Evolutionary conservation across 2,888 invertebrate genomes (phyloP), one percentile per base, ranked within the genome.

Genomic region (Cephonodes hylas): DNA sequence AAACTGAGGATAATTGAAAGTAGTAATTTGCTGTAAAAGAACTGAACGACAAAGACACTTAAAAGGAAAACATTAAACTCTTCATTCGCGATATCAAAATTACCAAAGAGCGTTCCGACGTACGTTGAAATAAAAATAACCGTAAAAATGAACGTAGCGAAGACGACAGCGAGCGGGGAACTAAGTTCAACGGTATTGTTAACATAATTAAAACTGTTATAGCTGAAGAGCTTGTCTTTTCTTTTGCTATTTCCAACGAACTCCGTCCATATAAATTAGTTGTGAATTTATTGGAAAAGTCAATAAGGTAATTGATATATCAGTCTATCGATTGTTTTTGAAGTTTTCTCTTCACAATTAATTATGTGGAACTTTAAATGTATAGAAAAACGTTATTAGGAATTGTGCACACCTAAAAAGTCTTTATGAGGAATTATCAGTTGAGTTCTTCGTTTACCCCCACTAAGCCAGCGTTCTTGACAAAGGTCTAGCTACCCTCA

Each of bases 151-250:
- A 85, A 85, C 81, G 81, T 76, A 83, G 75, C 76, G 76, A 75
- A 34, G 70, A 78, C 81, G 81, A 81, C 79, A 81, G 66, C 68
- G 63, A 68, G 68, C 75, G 77, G 74, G 67, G 71, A 76, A 76
- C 74, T 77, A 68, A 70, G 64, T 60, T 58, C 59, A 58, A 65
- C 66, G 80, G 81, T 79, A 83, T 86, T 85, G 84, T 85, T 83
- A 81, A 81, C 79, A 75, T 85, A 87, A 87, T 88, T 88, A 88
- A 84, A 85, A 84, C 77, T 79, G 84, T 83, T 84, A 86, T 83
- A 77, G 79, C 79, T 34, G 61, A 67, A 63, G 80, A 75, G 79
- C 74, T 70, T 75, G 73, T 74, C 73, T 73, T 74, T 79, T 73
- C 74, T 73, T 69, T 79, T 80, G 79, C 58, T 65, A 70, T 59